phyloP scores from a whole-genome alignment of 2,888 invertebrate genomes.

The Dynastes grantii region DNA sequence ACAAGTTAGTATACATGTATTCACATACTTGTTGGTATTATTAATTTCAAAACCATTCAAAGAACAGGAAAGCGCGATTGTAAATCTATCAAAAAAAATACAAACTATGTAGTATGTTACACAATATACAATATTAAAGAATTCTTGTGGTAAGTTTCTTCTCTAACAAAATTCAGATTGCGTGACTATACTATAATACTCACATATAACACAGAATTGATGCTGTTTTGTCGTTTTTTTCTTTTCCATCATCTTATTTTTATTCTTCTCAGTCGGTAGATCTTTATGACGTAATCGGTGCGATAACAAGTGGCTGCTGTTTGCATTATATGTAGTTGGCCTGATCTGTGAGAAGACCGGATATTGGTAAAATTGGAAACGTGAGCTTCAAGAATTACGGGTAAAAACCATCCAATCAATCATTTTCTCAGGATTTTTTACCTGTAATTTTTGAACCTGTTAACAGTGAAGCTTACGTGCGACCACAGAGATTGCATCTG shows the following conservation, averaged over 20 bases:
- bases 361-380: conserved; percentile 61
- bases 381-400: conserved; percentile 51
- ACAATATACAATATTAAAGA: conserved; percentile 5
- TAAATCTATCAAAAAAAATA: neutral
- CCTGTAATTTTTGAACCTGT: conserved; percentile 55
- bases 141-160: conserved; percentile 11
- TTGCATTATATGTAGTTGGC: conserved; percentile 21
- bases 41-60: too few species aligned
- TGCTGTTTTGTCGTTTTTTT: conserved; percentile 35
- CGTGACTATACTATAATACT: conserved; percentile 35
- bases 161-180: conserved; percentile 30
- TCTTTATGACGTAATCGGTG: conserved; percentile 43
- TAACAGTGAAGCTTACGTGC: conserved; percentile 38
- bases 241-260: conserved; percentile 26
- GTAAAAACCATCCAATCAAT: conserved; percentile 57
- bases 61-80: too few species aligned
- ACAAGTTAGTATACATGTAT: too few species aligned
- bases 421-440: conserved; percentile 60
- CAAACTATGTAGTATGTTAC: neutral
- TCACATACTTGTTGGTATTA: too few species aligned
- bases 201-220: conserved; percentile 28
- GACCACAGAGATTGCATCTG: neutral
- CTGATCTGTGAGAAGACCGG: conserved; percentile 53
- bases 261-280: conserved; percentile 39
- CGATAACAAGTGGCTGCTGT: conserved; percentile 47